Percentiles rank a stretch among this genome's conserved stretches.
These are phyloP conservation scores for Zoroaster sp. DNA, from an alignment of 53 echinoderm and acorn worm species.

Conservation along the genomic window DNA sequence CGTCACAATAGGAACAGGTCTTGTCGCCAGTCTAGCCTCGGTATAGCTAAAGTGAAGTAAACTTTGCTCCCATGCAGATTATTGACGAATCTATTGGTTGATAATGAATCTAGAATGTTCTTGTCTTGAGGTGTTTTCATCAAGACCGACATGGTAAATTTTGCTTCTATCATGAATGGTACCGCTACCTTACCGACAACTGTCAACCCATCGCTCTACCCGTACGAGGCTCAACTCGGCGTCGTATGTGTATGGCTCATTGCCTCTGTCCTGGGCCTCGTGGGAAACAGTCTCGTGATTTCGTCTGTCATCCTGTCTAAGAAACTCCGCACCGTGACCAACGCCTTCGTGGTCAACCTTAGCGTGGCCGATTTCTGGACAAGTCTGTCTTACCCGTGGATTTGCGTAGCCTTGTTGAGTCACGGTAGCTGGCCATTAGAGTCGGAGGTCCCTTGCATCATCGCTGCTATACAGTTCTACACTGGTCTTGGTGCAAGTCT, in stretches of 20 bases:
- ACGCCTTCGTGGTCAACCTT: conserved; percentile 16
- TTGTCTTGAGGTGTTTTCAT: no score
- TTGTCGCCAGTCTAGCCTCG: no score
- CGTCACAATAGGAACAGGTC: no score
- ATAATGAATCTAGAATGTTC: no score
- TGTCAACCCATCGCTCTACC: background rate
- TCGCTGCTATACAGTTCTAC: background rate
- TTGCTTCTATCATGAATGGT: background rate
- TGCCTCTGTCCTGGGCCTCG: background rate
- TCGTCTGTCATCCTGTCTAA: background rate
- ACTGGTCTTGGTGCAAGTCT: conserved; percentile 47
- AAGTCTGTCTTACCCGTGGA: background rate
- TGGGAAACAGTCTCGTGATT: conserved; percentile 24
- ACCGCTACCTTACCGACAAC: background rate
- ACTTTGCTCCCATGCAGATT: no score
- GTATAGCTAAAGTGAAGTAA: no score
- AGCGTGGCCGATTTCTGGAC: background rate
- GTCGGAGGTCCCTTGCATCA: background rate
- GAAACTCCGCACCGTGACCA: conserved; percentile 9
- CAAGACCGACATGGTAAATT: no score
- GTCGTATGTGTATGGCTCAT: background rate
- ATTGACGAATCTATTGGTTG: no score
- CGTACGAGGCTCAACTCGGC: background rate
- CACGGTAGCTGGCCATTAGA: background rate
- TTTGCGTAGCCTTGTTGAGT: background rate